phyloP scores from a whole-genome alignment of 2,888 invertebrate genomes.

The Linhomoeus sp. region DNA sequence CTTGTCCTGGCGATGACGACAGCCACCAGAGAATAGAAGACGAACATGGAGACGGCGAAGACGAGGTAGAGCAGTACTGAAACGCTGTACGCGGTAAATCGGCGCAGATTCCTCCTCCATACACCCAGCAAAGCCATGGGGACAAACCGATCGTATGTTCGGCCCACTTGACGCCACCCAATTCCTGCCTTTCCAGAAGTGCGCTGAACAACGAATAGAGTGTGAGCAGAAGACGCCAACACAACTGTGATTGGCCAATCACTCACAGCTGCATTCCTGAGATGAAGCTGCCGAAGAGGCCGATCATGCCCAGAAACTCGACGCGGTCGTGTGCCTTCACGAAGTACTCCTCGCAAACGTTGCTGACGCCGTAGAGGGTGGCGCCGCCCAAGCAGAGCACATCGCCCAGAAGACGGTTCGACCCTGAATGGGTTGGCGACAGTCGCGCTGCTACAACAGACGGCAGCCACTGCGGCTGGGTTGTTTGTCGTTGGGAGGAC shows the following conservation, averaged over 20 bases:
- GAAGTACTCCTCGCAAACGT: slow-evolving; percentile 56
- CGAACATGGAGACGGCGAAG: slow-evolving; percentile 50
- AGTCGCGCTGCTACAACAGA: too few relatives aligned
- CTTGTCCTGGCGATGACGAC: slow-evolving; percentile 40
- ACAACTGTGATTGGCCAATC: background rate
- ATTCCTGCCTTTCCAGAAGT: slow-evolving; percentile 46
- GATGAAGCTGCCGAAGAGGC: slow-evolving; percentile 54
- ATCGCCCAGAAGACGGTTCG: slow-evolving; percentile 58
- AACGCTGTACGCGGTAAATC: background rate
- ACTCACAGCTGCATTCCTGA: slow-evolving; percentile 49
- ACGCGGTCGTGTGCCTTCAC: slow-evolving; percentile 54
- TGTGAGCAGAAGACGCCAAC: too few relatives aligned
- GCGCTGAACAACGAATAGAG: slow-evolving; percentile 31
- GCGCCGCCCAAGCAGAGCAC: slow-evolving; percentile 58
- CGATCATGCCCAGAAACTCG: slow-evolving; percentile 60
- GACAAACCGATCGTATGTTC: slow-evolving; percentile 15
- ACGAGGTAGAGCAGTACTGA: slow-evolving; percentile 16
- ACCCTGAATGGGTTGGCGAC: slow-evolving; percentile 39
- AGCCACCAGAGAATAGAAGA: slow-evolving; percentile 54
- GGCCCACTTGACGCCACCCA: slow-evolving; percentile 44
- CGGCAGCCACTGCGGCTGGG: too few relatives aligned
- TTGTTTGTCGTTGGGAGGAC: too few relatives aligned
- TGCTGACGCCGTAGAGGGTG: slow-evolving; percentile 53
- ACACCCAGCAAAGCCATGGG: background rate
- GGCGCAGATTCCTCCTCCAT: background rate